These are phyloP conservation scores for Platycercus adscitus DNA, from an alignment of 2,113 vertebrate genomes.

Conservation along the genomic window DNA sequence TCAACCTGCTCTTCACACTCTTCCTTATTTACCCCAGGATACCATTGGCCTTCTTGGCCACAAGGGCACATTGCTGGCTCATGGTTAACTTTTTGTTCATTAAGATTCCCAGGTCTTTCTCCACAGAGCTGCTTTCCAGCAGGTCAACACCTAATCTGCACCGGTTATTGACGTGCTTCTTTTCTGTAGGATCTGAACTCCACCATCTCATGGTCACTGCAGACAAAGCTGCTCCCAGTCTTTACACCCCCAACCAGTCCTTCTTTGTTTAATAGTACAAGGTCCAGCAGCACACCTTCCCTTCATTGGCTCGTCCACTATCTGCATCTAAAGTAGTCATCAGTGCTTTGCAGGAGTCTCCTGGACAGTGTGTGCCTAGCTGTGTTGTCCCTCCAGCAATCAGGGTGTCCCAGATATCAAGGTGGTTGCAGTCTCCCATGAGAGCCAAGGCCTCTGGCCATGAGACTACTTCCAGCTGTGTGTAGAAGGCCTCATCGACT, in stretches of 20 bases:
- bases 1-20: background rate
- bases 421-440: background rate
- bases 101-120: background rate
- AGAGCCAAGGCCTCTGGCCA: background rate
- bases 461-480: background rate
- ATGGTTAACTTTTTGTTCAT: background rate
- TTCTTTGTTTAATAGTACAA: background rate
- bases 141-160: background rate
- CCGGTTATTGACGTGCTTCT: background rate
- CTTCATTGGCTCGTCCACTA: background rate
- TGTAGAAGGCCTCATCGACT: background rate
- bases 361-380: background rate
- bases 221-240: background rate
- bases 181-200: background rate
- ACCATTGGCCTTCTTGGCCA: background rate
- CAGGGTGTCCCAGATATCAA: background rate
- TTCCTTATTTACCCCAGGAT: background rate
- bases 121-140: background rate
- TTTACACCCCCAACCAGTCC: background rate
- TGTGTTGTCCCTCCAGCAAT: background rate
- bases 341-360: background rate
- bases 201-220: background rate
- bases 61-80: background rate
- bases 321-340: background rate
- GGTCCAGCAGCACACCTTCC: background rate